Conservation (phyloP, 64 coral and sea anemone species). For the Pocillopora damicornis region DNA sequence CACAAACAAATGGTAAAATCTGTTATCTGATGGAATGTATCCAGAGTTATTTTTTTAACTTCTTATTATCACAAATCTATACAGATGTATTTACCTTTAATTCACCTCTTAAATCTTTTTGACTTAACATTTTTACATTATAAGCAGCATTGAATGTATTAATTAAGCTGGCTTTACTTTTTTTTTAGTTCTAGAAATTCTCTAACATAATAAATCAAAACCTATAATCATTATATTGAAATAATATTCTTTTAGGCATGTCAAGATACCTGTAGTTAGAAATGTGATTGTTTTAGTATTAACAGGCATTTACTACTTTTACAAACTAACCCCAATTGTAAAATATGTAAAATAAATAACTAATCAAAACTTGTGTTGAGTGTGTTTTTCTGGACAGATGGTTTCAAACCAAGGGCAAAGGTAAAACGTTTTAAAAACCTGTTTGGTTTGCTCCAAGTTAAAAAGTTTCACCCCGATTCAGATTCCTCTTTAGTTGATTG, state of each 20-base stretch:
- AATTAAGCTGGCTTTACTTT: neutral
- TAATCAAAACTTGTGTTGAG: neutral
- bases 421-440: no score
- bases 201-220: neutral
- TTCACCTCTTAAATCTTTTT: neutral
- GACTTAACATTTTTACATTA: neutral
- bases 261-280: slow-evolving; percentile 9
- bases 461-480: no score
- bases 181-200: neutral
- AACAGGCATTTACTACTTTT: neutral
- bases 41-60: neutral
- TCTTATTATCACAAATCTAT: neutral
- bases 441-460: no score
- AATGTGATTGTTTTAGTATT: neutral
- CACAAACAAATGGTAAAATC: neutral
- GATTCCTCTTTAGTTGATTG: no score
- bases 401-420: no score
- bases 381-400: no score
- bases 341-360: slow-evolving; percentile 36
- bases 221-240: neutral
- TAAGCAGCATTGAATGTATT: neutral
- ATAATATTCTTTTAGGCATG: slow-evolving; percentile 11
- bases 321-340: neutral
- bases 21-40: neutral
- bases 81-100: neutral